These are phyloP conservation scores for Noctua janthina DNA, from an alignment of 2,888 invertebrate species.

Conservation along the genomic window DNA sequence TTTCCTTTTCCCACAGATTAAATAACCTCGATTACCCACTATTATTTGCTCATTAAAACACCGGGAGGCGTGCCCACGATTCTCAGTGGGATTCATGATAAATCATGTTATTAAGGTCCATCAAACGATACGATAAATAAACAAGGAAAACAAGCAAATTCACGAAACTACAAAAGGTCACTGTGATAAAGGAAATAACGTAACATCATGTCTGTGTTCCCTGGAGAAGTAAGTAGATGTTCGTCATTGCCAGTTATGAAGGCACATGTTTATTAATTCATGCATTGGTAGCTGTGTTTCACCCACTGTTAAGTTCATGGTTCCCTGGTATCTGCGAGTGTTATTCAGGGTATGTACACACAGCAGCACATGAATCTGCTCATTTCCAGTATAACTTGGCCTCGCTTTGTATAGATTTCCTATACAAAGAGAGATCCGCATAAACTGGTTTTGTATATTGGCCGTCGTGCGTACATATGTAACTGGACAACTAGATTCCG, in stretches of 20 bases:
- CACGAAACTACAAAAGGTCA: constrained; percentile 16
- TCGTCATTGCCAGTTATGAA: background rate
- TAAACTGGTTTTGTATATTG: too few species aligned
- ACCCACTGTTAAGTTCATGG: background rate
- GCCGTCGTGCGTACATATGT: too few species aligned
- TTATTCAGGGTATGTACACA: background rate
- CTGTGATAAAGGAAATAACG: background rate
- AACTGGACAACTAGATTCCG: too few species aligned
- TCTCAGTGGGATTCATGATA: constrained; percentile 36
- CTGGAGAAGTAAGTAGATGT: background rate
- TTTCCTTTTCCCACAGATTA: background rate
- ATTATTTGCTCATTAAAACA: constrained; percentile 40
- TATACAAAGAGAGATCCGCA: too few species aligned
- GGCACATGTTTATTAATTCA: background rate
- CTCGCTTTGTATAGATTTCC: too few species aligned
- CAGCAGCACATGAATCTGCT: too few species aligned
- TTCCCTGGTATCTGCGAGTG: background rate
- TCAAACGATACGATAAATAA: constrained; percentile 48
- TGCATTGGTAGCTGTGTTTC: background rate
- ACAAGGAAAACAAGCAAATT: constrained; percentile 31
- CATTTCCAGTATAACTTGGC: too few species aligned
- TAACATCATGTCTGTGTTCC: background rate
- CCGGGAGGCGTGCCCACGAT: constrained; percentile 2
- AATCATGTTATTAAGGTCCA: constrained; percentile 36
- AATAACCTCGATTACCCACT: constrained; percentile 1